Evolutionary conservation across 2,113 vertebrate genomes (phyloP).

Genomic region (Theropithecus gelada): DNA sequence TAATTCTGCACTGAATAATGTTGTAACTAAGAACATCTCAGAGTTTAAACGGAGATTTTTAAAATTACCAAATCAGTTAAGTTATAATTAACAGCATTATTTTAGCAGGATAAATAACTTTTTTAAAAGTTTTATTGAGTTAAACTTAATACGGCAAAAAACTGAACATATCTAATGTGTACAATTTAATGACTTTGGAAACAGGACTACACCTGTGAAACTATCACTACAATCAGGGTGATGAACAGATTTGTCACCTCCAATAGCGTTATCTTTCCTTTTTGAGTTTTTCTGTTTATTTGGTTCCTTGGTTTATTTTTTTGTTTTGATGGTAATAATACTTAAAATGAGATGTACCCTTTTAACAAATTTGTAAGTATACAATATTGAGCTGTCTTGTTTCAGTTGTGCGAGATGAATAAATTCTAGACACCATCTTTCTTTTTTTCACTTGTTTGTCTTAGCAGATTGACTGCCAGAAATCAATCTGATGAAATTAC

Average conservation of each 20-base stretch:
- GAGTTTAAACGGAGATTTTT: background rate
- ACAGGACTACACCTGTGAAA: background rate
- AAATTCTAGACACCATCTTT: background rate
- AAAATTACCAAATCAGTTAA: background rate
- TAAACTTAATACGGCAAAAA: background rate
- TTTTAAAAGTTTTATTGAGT: background rate
- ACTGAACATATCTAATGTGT: background rate
- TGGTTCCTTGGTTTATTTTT: background rate
- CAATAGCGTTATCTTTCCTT: background rate
- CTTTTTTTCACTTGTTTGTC: background rate
- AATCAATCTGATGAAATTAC: background rate
- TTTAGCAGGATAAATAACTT: background rate
- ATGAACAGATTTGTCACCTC: background rate
- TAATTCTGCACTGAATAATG: background rate
- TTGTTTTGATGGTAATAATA: background rate
- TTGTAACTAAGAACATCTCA: background rate
- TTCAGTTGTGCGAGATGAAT: background rate
- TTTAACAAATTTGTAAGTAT: background rate
- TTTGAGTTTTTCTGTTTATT: background rate
- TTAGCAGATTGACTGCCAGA: background rate
- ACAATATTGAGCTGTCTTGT: background rate
- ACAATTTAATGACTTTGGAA: background rate
- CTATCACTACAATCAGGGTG: background rate
- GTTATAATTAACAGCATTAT: background rate
- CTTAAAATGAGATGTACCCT: background rate